Percentiles rank a stretch among this genome's conserved stretches.
Evolutionary conservation across 2,888 invertebrate species (phyloP).

Genomic region (Phengaris arion): DNA sequence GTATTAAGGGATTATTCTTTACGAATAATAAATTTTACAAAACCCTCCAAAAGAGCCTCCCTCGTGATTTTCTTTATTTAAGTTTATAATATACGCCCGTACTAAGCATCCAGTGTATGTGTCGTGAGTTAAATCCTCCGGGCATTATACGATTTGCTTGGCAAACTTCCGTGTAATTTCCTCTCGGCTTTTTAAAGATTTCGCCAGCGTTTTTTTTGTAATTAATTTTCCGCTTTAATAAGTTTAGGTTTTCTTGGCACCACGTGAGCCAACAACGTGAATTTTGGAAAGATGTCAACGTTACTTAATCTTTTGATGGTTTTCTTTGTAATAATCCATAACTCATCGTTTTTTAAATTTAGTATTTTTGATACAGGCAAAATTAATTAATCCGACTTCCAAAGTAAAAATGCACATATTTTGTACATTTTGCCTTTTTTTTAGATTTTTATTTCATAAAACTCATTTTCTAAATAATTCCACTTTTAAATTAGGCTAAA

Average conservation of each 20-base stretch:
- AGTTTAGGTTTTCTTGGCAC: not conserved
- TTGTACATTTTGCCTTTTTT: too few species aligned
- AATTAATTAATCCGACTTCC: too few species aligned
- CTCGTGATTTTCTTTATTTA: conserved; percentile 32
- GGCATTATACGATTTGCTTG: conserved; percentile 36
- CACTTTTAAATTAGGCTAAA: too few species aligned
- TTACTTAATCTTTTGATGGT: not conserved
- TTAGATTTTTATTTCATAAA: too few species aligned
- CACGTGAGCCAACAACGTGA: not conserved
- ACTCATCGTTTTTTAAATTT: not conserved
- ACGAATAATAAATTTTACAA: not conserved
- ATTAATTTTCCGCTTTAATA: conserved; percentile 27
- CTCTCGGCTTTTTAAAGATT: conserved; percentile 38
- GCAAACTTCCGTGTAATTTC: conserved; percentile 38
- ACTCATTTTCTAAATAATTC: too few species aligned
- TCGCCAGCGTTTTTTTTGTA: conserved; percentile 32
- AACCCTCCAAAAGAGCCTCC: conserved; percentile 11
- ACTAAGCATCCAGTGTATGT: conserved; percentile 36
- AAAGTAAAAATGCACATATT: too few species aligned
- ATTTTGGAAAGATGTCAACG: too few species aligned
- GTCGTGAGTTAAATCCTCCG: conserved; percentile 36
- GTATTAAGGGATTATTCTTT: not conserved
- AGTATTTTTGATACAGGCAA: not conserved
- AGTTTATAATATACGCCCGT: conserved; percentile 36
- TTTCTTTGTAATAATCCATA: not conserved